Evolutionary conservation across 2,113 vertebrate species (phyloP).

Genomic region (Haliaeetus leucogaster): DNA sequence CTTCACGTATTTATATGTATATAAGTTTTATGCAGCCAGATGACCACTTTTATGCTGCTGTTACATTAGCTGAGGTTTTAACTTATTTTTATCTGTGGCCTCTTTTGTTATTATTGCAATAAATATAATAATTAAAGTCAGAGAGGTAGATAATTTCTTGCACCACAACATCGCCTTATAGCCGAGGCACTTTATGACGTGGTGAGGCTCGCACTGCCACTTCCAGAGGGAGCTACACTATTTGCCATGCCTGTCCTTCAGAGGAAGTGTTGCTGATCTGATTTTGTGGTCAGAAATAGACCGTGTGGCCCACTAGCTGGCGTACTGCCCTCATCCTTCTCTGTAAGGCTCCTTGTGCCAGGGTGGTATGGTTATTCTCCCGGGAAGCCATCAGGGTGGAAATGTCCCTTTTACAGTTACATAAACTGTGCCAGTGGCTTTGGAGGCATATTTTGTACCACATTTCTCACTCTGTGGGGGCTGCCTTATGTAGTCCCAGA

Average conservation of each 20-base stretch:
- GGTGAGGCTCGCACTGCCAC: neutral
- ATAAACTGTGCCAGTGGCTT: neutral
- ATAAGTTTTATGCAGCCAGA: neutral
- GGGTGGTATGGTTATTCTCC: neutral
- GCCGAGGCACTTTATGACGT: accelerated
- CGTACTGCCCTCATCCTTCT: neutral
- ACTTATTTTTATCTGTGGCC: neutral
- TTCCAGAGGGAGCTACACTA: neutral
- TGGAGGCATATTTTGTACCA: neutral
- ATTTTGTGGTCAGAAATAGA: neutral
- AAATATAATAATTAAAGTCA: neutral
- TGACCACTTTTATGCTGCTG: neutral
- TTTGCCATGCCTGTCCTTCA: neutral
- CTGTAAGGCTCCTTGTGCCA: neutral
- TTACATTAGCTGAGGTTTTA: neutral
- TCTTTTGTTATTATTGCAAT: neutral
- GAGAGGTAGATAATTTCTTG: neutral
- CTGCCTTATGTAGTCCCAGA: neutral
- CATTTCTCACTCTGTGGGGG: neutral
- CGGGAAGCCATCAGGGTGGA: neutral
- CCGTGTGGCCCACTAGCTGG: too few species aligned
- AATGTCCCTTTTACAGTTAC: neutral
- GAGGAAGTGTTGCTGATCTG: neutral
- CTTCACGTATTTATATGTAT: neutral
- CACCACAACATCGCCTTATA: accelerated